Percentiles rank a stretch among this genome's conserved stretches.
phyloP scores from a whole-genome alignment of 2,113 vertebrate species.

The Oncorhynchus tshawytscha region DNA sequence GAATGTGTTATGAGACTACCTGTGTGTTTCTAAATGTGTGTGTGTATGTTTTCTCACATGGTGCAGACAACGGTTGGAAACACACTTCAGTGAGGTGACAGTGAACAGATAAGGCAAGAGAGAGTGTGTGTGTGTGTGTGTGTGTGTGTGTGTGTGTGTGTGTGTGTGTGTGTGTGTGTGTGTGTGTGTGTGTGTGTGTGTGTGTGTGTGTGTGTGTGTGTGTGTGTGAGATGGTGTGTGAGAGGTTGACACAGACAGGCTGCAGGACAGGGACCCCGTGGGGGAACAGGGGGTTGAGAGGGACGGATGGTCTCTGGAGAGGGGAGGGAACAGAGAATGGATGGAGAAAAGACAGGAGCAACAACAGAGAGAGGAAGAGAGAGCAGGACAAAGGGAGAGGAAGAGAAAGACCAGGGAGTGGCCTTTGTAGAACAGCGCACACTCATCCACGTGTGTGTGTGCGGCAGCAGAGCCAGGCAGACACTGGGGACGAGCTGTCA shows the following conservation, averaged over 20 bases:
- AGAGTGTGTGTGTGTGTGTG: background rate
- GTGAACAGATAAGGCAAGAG: background rate
- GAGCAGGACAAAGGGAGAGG: background rate
- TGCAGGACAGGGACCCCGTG: slow-evolving; percentile 4
- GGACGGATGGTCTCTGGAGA: no score
- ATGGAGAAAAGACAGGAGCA: background rate
- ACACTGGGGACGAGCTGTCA: slow-evolving; percentile 74
- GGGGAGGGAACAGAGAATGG: background rate
- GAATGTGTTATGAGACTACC: background rate
- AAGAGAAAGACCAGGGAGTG: slow-evolving; percentile 1
- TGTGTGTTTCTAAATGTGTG: background rate
- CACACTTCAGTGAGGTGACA: no score
- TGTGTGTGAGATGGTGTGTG: background rate
- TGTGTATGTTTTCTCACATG: background rate
- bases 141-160: no score
- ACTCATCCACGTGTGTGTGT: background rate
- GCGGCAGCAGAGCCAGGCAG: slow-evolving; percentile 53
- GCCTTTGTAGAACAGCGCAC: slow-evolving; percentile 1
- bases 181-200: no score
- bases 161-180: no score
- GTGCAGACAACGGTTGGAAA: no score
- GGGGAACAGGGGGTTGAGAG: background rate
- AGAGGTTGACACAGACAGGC: background rate
- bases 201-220: no score
- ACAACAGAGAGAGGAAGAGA: slow-evolving; percentile 11